Evolutionary conservation across 2,113 vertebrate genomes (phyloP), one percentile per base, ranked within the genome.

Genomic region (Tauraco erythrolophus): DNA sequence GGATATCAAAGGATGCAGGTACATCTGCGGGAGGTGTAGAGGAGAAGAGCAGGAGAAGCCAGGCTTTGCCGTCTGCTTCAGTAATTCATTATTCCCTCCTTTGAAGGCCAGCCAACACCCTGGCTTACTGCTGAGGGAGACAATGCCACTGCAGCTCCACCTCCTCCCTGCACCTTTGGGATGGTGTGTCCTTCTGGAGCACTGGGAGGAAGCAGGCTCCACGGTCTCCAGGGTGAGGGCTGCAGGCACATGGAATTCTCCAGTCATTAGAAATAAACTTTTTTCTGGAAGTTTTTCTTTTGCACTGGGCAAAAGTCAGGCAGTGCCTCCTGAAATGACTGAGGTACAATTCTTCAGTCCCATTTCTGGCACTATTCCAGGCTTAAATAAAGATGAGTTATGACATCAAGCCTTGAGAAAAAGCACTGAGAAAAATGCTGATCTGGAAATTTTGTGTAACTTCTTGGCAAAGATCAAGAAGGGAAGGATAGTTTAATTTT

Each of bases 381-480:
- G 31, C 77, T 75, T 87, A 84, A 96, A 87, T 89, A 94, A 87
- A 92, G 39, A 95, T 84, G 84, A 95, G 39, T 94, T 95, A 76
- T 61, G 91, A 89, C 39, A 58, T 28, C 39, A 53, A 68, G 74
- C 37, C 74, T 85, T 88, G 93, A 0, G 7, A 85, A 96, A 90
- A 90, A 84, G 54, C 70, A 61, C 60, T 1, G 14, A 78, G 75
- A 82, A 93, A 94, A 97, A 80, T 54, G 96, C 95, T 97, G 92
- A 96, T 74, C 50, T 35, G 82, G 71, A 88, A 77, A 50, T 77
- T 90, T 72, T 88, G 58, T 85, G 71, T 46, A 86, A 88, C 48
- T 74, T 65, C 78, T 93, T 97, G 97, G 84, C 96, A 93, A 85
- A 92, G 83, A n/a, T 62, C 10, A 4, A 35, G 78, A 90, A 92